Conservation (phyloP, 2,113 vertebrate species). For the Syngnathus scovelli region DNA sequence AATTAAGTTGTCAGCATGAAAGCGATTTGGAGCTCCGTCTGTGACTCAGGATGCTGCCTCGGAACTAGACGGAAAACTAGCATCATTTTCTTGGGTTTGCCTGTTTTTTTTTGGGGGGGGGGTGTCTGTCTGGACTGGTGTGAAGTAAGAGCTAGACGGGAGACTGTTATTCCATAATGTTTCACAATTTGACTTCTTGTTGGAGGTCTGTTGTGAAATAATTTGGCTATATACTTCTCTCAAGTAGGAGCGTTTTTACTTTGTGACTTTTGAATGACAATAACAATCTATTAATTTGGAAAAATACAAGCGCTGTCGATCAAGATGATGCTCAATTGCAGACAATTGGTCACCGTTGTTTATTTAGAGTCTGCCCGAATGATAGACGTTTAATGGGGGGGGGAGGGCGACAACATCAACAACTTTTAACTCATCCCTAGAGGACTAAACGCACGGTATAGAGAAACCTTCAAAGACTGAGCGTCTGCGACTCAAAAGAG, state of each 20-base stretch:
- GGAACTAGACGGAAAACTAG: constrained; percentile 51
- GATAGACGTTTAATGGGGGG: not conserved
- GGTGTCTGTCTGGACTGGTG: constrained; percentile 33
- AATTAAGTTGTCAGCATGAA: constrained; percentile 45
- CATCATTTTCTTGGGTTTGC: constrained; percentile 34
- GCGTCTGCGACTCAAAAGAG: constrained; percentile 44
- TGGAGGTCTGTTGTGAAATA: constrained; percentile 1
- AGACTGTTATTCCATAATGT: constrained; percentile 24
- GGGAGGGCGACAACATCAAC: constrained; percentile 8
- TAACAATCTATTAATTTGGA: not conserved
- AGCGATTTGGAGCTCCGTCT: constrained; percentile 33
- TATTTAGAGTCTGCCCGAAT: constrained; percentile 13
- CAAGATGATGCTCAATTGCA: constrained; percentile 14
- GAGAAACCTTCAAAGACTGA: constrained; percentile 35
- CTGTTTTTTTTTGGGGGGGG: constrained; percentile 17
- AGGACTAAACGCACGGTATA: constrained; percentile 24
- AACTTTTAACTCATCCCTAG: constrained; percentile 5
- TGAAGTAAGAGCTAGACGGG: constrained; percentile 1
- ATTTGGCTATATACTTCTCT: not conserved
- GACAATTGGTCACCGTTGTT: constrained; percentile 15
- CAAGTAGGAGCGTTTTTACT: not conserved
- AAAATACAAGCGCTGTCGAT: not conserved
- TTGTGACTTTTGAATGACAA: not conserved
- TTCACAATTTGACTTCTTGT: constrained; percentile 23
- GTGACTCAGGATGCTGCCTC: constrained; percentile 56